These are phyloP conservation scores for Ormia ochracea DNA, from an alignment of 2,888 invertebrate genomes.

Conservation along the genomic window DNA sequence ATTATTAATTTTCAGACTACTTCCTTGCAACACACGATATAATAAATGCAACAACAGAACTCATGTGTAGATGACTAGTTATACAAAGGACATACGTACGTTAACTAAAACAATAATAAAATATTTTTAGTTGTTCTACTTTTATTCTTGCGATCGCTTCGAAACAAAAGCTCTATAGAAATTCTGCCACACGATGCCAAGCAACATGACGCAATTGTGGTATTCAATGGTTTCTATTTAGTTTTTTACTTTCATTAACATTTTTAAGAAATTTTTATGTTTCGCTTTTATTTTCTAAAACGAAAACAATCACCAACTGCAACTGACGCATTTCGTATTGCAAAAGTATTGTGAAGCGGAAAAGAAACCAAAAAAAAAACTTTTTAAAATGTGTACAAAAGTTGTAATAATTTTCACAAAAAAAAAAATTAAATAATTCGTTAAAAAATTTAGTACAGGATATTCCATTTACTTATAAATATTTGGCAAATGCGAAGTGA, in stretches of 20 bases:
- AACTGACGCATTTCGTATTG: constrained; percentile 58
- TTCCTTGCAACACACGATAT: background rate
- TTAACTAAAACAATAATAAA: constrained; percentile 39
- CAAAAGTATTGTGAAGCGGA: constrained; percentile 3
- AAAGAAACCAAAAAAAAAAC: background rate
- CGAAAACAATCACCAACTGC: constrained; percentile 52
- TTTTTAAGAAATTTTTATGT: background rate
- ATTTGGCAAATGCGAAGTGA: too few species aligned
- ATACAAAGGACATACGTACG: background rate
- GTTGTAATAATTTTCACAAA: constrained; percentile 3
- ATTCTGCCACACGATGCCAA: constrained; percentile 24
- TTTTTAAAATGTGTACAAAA: background rate
- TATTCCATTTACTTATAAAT: too few species aligned
- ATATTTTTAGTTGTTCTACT: constrained; percentile 28
- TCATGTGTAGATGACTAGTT: constrained; percentile 25
- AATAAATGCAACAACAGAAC: background rate
- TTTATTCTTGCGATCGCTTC: constrained; percentile 32
- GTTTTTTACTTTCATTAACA: constrained; percentile 15
- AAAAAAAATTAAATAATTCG: background rate
- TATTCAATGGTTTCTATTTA: constrained; percentile 25
- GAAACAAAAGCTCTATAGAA: constrained; percentile 42
- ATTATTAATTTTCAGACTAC: background rate
- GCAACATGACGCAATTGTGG: constrained; percentile 46
- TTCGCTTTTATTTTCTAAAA: background rate
- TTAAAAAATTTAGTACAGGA: background rate